Conservation (phyloP, 2,888 invertebrate genomes). For the Cepaea hortensis region DNA sequence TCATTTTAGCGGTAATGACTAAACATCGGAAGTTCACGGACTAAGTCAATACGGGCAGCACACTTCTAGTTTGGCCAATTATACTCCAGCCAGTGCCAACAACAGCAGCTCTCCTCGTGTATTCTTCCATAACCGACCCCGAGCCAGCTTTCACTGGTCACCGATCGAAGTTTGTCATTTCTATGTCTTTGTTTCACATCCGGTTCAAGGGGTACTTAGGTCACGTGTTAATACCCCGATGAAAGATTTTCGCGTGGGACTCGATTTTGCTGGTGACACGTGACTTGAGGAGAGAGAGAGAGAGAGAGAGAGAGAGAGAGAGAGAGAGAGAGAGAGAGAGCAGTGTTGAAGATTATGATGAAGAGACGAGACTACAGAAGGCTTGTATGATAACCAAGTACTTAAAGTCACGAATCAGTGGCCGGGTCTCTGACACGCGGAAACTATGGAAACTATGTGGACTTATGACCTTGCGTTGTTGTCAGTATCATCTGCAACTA, state of each 20-base stretch:
- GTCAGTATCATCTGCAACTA: too few species aligned
- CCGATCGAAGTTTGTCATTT: constrained; percentile 1
- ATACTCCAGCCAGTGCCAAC: background rate
- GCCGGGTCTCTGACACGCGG: too few species aligned
- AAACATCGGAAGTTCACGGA: background rate
- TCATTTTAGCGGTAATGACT: background rate
- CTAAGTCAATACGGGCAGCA: background rate
- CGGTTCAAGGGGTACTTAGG: constrained; percentile 7
- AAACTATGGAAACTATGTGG: too few species aligned
- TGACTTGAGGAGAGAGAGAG: too few species aligned
- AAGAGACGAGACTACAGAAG: too few species aligned
- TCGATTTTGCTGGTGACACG: too few species aligned
- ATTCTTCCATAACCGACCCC: background rate
- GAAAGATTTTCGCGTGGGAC: background rate
- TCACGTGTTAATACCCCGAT: background rate
- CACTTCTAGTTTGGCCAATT: constrained; percentile 5
- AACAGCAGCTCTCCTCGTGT: background rate
- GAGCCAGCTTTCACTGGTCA: background rate
- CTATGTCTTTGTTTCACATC: constrained; percentile 16
- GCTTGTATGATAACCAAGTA: too few species aligned
- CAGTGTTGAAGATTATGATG: too few species aligned
- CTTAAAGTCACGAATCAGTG: too few species aligned
- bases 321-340: too few species aligned
- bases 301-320: too few species aligned
- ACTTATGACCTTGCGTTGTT: too few species aligned